phyloP scores from a whole-genome alignment of 2,113 vertebrate genomes.

The Melanostigma gelatinosum region DNA sequence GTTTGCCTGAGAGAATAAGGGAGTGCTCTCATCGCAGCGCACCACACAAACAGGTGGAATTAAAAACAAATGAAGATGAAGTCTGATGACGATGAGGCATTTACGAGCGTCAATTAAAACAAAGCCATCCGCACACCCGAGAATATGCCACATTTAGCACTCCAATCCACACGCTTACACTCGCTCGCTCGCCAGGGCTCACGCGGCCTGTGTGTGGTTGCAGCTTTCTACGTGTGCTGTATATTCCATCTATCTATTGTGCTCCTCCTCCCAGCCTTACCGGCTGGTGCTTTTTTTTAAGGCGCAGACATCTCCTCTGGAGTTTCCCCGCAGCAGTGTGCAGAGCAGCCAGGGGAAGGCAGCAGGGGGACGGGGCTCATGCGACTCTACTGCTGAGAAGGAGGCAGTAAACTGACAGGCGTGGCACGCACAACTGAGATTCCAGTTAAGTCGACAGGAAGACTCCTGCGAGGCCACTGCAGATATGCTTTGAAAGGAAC shows the following conservation, averaged over 20 bases:
- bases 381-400: conserved; percentile 59
- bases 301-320: conserved; percentile 55
- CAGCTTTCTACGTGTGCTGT: conserved; percentile 37
- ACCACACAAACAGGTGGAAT: conserved; percentile 18
- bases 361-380: conserved; percentile 56
- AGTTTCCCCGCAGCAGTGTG: conserved; percentile 48
- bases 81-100: conserved; percentile 36
- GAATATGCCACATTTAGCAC: conserved; percentile 30
- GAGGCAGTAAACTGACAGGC: conserved; percentile 64
- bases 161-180: conserved; percentile 14
- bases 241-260: conserved; percentile 54
- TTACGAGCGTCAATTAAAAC: conserved; percentile 44
- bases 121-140: conserved; percentile 31
- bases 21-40: conserved; percentile 2
- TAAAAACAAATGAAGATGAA: conserved; percentile 44
- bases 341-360: conserved; percentile 41
- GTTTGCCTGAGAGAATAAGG: background rate
- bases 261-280: conserved; percentile 30
- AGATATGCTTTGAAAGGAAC: conserved; percentile 49
- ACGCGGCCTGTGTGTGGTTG: conserved; percentile 43
- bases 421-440: conserved; percentile 55
- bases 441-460: conserved; percentile 71
- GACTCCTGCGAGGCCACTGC: conserved; percentile 60
- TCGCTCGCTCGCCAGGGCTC: conserved; percentile 19
- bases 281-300: conserved; percentile 48